Conservation (phyloP, 2,113 vertebrate species). For the Oreochromis aureus region DNA sequence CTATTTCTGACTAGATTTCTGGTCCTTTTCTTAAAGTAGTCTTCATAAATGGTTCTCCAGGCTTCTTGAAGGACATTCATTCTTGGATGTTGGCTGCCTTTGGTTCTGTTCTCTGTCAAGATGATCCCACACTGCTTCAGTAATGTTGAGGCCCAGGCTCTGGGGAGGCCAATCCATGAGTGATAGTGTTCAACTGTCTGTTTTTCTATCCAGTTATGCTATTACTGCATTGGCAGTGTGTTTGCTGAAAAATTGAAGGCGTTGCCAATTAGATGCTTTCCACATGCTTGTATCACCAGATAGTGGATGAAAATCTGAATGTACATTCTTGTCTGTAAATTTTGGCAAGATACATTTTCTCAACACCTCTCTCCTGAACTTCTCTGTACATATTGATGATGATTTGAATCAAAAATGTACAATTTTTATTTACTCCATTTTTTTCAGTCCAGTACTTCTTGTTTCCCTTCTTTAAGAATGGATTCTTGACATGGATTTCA, state of each 20-base stretch:
- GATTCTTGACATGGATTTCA: background rate
- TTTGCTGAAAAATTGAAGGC: background rate
- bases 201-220: background rate
- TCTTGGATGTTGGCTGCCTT: background rate
- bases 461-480: background rate
- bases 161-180: background rate
- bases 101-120: background rate
- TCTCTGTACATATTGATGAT: background rate
- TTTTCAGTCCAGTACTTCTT: background rate
- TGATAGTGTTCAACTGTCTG: background rate
- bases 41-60: background rate
- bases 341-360: background rate
- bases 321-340: background rate
- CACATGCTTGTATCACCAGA: background rate
- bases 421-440: background rate
- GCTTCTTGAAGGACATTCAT: background rate
- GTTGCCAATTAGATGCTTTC: background rate
- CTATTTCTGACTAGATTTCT: background rate
- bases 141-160: background rate
- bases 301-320: background rate
- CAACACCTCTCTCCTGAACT: background rate
- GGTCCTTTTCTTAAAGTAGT: background rate
- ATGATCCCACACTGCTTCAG: background rate
- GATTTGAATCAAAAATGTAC: background rate
- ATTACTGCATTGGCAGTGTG: background rate